Evolutionary conservation across 1,140 invertebrate genomes (phyloP), one percentile per base, ranked within the genome.

Genomic region (Aphis gossypii): DNA sequence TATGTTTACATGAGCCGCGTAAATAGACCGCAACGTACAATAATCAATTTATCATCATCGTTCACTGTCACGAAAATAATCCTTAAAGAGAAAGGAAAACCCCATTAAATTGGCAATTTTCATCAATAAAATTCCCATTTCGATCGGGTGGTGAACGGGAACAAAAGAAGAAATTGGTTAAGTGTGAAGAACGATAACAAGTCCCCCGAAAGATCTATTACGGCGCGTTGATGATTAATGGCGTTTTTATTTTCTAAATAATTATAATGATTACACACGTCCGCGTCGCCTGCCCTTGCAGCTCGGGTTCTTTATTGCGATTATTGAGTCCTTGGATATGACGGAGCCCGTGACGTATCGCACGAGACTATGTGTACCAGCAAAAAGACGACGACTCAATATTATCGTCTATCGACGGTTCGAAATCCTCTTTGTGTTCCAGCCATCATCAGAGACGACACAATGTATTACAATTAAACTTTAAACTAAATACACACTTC

Each of bases 1-100:
- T 23, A 35, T 54, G 87, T 54, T 35, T 54, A 54, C 87, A 54
- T 20, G 46, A 8, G 30, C n/a, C n/a, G 8, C 48, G 35, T 38
- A 89, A 89, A 89, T 35, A 38, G 41, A 89, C n/a, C n/a, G 48
- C 46, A 89, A 89, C 48, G n/a, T 8, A n/a, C 46, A 89, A 89
- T n/a, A 82, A 92, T 92, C 60, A 41, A 92, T 82, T 92, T 35
- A 35, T 92, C 68, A 82, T 92, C 90, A 82, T 82, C 90, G 44
- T 76, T 92, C 68, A 82, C 90, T 82, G 90, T 92, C 44, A 82
- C 90, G 44, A 46, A 38, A 48, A 51, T 92, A 92, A 92, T 44
- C 20, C 30, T 48, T 20, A 35, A 46, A 48, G 25, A 76, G 44
- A 92, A 88, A 35, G n/a, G 9, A 46, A 87, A 87, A 87, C 25